Evolutionary conservation across 2,113 vertebrate genomes (phyloP), one percentile per base, ranked within the genome.

Genomic region (Lepus europaeus): DNA sequence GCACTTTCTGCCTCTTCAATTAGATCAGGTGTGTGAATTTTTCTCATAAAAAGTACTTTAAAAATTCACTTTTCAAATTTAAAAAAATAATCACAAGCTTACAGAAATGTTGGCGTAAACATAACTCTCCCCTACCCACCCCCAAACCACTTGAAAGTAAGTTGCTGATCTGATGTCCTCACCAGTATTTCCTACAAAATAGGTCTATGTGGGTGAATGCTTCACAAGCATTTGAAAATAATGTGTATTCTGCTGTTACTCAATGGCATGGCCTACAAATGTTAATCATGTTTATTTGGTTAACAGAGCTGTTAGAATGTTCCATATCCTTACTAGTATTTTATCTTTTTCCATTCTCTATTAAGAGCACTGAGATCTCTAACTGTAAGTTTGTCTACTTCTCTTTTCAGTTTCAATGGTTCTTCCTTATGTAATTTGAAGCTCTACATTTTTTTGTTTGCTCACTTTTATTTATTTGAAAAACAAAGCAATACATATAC

Each of bases 141-240:
- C 31, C 19, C 0, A 2, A 85, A 76, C 9, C 33, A 88, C 23
- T 36, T 53, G 31, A 95, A 20, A 90, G 16, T 61, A 74, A 93
- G 27, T 8, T 90, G 82, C 74, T 84, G 49, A 86, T 68, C 5
- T 82, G 56, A 79, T 80, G 6, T 51, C 10, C 27, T 36, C 14
- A 82, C 13, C 77, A 83, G 6, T 72, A 89, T 63, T 89, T 91
- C 69, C 74, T 78, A 86, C 3, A 86, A 93, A 93, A 89, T 49
- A 10, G 20, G 31, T 59, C 53, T 79, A 14, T n/a, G 19, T 79
- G n/a, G 31, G 31, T 66, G 61, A 64, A 77, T 49, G 59, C 66
- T 33, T 39, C 9, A 36, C 0, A 17, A 45, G 53, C 4, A 53
- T 29, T 29, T 78, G 63, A 81, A 90, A 90, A n/a, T 61, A 90